These are phyloP conservation scores for Achroia grisella DNA, from an alignment of 1,140 invertebrate species.

Conservation along the genomic window DNA sequence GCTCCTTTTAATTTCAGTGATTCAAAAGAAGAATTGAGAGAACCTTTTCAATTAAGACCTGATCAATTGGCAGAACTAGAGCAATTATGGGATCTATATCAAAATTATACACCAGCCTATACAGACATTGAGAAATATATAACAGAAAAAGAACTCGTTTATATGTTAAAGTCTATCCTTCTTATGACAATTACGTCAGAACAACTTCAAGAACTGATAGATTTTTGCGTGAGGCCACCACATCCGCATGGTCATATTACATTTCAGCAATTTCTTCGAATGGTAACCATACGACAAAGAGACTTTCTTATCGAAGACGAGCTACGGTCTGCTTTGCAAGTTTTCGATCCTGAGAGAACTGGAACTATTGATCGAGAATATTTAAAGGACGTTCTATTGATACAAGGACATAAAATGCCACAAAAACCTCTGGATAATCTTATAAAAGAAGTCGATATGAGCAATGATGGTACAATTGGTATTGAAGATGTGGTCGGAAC, in stretches of 20 bases:
- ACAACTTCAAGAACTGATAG: constrained; percentile 53
- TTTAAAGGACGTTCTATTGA: constrained; percentile 42
- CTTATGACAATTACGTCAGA: constrained; percentile 55
- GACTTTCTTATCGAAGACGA: constrained; percentile 55
- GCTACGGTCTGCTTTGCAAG: constrained; percentile 45
- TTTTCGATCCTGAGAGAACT: constrained; percentile 44
- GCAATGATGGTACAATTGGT: constrained; percentile 56
- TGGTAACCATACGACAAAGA: constrained; percentile 55
- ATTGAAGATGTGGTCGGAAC: constrained; percentile 60
- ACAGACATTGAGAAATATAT: constrained; percentile 52
- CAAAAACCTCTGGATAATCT: constrained; percentile 44
- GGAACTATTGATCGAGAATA: constrained; percentile 47
- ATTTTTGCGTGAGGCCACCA: constrained; percentile 48
- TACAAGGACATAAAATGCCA: constrained; percentile 50
- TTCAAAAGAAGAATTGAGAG: constrained; percentile 50
- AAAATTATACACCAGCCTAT: constrained; percentile 60
- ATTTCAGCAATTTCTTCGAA: constrained; percentile 58
- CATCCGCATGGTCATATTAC: constrained; percentile 53
- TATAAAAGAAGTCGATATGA: constrained; percentile 62
- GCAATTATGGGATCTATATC: constrained; percentile 55
- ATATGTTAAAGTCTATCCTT: constrained; percentile 55
- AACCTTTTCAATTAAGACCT: constrained; percentile 44
- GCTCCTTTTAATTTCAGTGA: constrained; percentile 53
- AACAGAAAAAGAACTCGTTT: constrained; percentile 57
- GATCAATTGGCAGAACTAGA: constrained; percentile 58